Evolutionary conservation across 2,797 vertebrate genomes (phyloP).

Genomic region (Chanos chanos): DNA sequence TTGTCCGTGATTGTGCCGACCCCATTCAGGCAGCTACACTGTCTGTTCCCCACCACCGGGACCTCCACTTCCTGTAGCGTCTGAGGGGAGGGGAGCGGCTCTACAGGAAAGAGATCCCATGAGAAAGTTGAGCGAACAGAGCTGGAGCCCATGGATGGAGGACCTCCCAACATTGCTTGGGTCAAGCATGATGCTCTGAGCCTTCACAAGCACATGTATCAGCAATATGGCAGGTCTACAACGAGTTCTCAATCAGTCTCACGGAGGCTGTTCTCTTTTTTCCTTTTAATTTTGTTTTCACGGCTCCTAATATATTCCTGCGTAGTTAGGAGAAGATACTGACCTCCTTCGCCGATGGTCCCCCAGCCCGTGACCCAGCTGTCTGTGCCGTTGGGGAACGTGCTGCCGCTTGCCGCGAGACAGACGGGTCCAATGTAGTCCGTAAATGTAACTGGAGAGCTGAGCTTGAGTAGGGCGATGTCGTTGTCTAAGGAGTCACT

Average conservation of each 20-base stretch:
- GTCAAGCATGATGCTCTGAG: no score
- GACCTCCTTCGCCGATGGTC: constrained; percentile 46
- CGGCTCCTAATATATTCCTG: no score
- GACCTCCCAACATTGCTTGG: no score
- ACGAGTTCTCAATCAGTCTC: no score
- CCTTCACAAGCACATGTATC: not conserved
- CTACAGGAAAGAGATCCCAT: not conserved
- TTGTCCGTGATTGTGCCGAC: not conserved
- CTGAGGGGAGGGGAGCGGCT: not conserved
- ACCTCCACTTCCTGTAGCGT: constrained; percentile 42
- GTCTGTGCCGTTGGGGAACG: constrained; percentile 51
- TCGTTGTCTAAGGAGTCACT: constrained; percentile 40
- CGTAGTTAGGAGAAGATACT: no score
- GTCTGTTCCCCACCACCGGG: constrained; percentile 28
- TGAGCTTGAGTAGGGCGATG: constrained; percentile 61
- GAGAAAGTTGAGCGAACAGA: not conserved
- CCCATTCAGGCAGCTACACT: constrained; percentile 26
- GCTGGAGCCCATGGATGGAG: no score
- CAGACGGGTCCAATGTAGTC: constrained; percentile 72
- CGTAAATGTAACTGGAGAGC: constrained; percentile 55
- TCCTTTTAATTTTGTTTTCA: not conserved
- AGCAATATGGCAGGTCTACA: not conserved
- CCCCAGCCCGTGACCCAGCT: constrained; percentile 66
- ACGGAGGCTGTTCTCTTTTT: not conserved
- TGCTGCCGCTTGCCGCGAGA: constrained; percentile 62